These are phyloP conservation scores for Centroberyx gerrardi DNA, from an alignment of 2,797 vertebrate species.

Conservation along the genomic window DNA sequence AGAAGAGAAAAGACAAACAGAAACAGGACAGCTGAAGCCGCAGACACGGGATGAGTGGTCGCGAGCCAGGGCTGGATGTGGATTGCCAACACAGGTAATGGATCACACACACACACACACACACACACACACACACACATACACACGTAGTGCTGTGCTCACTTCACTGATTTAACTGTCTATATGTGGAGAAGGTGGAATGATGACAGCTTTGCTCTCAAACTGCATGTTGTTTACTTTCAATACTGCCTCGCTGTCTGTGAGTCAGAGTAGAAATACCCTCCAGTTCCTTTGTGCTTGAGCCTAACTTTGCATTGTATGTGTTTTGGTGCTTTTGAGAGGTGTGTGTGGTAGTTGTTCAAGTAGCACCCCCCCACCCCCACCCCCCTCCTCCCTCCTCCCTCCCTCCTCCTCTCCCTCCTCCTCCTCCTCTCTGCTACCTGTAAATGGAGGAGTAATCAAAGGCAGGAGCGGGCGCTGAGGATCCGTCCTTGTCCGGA, in stretches of 20 bases:
- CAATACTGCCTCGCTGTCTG: constrained; percentile 5
- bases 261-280: neutral
- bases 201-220: neutral
- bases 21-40: constrained; percentile 75
- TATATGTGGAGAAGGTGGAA: neutral
- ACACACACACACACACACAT: neutral
- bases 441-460: constrained; percentile 51
- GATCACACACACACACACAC: constrained; percentile 52
- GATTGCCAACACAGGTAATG: constrained; percentile 84
- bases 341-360: constrained; percentile 20
- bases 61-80: constrained; percentile 83
- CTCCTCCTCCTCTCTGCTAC: neutral
- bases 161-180: constrained; percentile 6
- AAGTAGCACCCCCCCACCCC: neutral
- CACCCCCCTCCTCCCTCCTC: neutral
- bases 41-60: constrained; percentile 81
- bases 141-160: neutral
- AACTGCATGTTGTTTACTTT: constrained; percentile 9
- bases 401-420: neutral
- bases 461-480: constrained; percentile 36
- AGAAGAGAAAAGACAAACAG: constrained; percentile 36
- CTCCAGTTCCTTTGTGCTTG: constrained; percentile 6
- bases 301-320: no score
- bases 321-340: constrained; percentile 9
- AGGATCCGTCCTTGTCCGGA: constrained; percentile 7